Evolutionary conservation across 2,797 vertebrate genomes (phyloP).

Genomic region (Emys orbicularis): DNA sequence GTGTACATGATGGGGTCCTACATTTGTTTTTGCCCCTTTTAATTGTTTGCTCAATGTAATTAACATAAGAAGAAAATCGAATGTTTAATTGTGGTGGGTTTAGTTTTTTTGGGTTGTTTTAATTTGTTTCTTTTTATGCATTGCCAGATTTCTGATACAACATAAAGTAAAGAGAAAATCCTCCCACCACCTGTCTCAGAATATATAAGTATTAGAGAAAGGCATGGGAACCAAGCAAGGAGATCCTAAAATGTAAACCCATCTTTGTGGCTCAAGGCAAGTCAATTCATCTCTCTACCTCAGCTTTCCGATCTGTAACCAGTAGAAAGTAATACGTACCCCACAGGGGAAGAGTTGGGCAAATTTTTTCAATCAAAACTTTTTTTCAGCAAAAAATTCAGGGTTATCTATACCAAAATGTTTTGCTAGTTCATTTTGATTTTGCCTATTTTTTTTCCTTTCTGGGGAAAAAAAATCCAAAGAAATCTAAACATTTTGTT

Average conservation of each 20-base stretch:
- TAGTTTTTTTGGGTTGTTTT: not conserved
- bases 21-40: not conserved
- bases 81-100: not conserved
- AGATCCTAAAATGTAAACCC: not conserved
- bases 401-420: no score
- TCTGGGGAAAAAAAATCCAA: not conserved
- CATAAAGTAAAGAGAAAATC: not conserved
- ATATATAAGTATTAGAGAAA: not conserved
- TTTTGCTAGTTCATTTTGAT: no score
- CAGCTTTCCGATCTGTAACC: no score
- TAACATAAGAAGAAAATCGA: not conserved
- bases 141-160: not conserved
- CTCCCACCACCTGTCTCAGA: not conserved
- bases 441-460: no score
- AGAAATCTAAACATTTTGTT: not conserved
- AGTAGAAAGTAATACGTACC: not conserved
- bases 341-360: no score
- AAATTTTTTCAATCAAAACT: no score
- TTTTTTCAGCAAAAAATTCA: no score
- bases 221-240: not conserved
- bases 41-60: constrained; percentile 11
- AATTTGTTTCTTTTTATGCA: not conserved
- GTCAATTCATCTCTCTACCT: no score
- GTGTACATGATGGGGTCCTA: constrained; percentile 22
- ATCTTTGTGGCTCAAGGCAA: not conserved